Evolutionary conservation across 2,797 vertebrate species (phyloP), one percentile per base, ranked within the genome.

Genomic region (Capromys pilorides): DNA sequence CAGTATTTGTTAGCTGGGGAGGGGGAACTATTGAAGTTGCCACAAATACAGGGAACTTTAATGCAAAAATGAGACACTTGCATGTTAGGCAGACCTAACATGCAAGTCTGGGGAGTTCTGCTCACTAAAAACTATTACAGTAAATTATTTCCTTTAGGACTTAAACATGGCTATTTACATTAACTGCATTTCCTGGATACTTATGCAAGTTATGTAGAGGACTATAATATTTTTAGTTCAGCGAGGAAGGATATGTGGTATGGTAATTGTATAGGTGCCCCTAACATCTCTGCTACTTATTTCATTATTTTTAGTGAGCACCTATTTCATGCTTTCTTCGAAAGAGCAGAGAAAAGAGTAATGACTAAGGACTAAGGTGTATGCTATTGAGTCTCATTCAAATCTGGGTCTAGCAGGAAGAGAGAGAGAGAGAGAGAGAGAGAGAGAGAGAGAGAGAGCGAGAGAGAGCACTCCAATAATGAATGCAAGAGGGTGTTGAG

Each of bases 1-100:
- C 11, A 28, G 66, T 2, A 41, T 87, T 87, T 4, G 0, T 91
- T 67, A 80, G 22, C 6, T 92, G 21, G n/a, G 24, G 6, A 62
- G n/a, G 59, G 86, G n/a, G n/a, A n/a, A n/a, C n/a, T 31, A 88
- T 69, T 91, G 85, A 88, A 96, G 92, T 31, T 73, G 13, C 85
- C 6, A 64, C 75, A 79, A 1, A 91, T 11, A 28, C 45, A 95
- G 83, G 4, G 18, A 14, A 89, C 67, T 87, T 85, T 75, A 79
- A 79, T 64, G 19, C 81, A 95, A 95, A 89, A 62, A 31, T 9
- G 33, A 77, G 18, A 16, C 62, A 54, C 16, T 89, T 96, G 88
- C 71, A 84, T 94, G 14, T 81, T 64, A 83, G 19, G 39, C 49
- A 80, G 54, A 79, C 49, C 49, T 51, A 59, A n/a, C n/a, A n/a